Evolutionary conservation across 2,888 invertebrate genomes (phyloP).

Genomic region (Linnaemya vulpina): DNA sequence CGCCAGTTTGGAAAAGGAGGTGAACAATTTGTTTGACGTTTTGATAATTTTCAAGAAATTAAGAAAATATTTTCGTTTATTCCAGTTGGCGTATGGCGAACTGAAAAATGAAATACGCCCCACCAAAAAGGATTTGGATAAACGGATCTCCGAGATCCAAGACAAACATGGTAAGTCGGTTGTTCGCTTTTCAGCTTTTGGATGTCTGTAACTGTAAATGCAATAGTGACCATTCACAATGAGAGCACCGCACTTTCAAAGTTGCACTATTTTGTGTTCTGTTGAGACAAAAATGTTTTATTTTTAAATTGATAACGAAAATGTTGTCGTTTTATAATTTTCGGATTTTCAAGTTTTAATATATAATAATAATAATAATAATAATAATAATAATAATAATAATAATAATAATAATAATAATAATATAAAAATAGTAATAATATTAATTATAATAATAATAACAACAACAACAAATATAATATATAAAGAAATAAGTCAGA

Average conservation of each 20-base stretch:
- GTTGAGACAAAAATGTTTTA: not conserved
- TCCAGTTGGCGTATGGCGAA: slow-evolving; percentile 86
- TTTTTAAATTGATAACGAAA: too few relatives aligned
- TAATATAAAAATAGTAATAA: too few relatives aligned
- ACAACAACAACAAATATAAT: too few relatives aligned
- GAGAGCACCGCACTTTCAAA: not conserved
- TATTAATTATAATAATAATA: too few relatives aligned
- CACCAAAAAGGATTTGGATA: slow-evolving; percentile 88
- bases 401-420: too few relatives aligned
- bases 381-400: too few relatives aligned
- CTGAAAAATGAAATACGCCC: slow-evolving; percentile 86
- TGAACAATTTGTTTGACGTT: slow-evolving; percentile 77
- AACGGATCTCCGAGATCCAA: slow-evolving; percentile 91
- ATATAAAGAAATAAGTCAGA: too few relatives aligned
- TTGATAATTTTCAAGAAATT: not conserved
- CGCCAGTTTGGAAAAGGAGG: slow-evolving; percentile 91
- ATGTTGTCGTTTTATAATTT: not conserved
- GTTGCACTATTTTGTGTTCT: slow-evolving; percentile 3
- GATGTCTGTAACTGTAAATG: not conserved
- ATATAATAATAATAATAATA: too few relatives aligned
- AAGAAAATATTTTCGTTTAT: slow-evolving; percentile 24
- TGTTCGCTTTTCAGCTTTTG: not conserved
- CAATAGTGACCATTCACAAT: not conserved
- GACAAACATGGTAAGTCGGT: slow-evolving; percentile 90
- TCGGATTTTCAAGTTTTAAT: too few relatives aligned